Conservation (phyloP, 2,888 invertebrate species). For the Clostera curtula region DNA sequence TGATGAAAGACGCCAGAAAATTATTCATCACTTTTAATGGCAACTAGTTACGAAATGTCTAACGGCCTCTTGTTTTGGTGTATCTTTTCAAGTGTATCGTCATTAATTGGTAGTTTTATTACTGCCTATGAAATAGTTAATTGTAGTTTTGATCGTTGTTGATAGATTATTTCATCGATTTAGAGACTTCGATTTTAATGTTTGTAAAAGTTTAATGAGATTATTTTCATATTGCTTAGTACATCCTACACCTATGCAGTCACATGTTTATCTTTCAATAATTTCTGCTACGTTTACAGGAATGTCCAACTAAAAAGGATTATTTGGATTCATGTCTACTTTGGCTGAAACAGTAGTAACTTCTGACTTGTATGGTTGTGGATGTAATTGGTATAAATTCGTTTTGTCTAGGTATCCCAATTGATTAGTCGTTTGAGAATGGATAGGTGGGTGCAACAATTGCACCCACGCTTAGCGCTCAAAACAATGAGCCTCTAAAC, state of each 20-base stretch:
- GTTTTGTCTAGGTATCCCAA: conserved; percentile 49
- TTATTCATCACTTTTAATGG: conserved; percentile 24
- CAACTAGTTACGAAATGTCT: conserved; percentile 22
- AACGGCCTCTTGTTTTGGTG: conserved; percentile 20
- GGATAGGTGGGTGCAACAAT: conserved; percentile 58
- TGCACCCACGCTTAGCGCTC: conserved; percentile 42
- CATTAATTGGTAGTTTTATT: conserved; percentile 15
- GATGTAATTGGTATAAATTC: conserved; percentile 54
- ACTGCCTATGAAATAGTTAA: conserved; percentile 4
- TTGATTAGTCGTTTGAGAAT: conserved; percentile 42
- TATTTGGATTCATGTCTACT: too few species aligned
- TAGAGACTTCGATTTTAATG: too few species aligned
- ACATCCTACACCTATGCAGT: too few species aligned
- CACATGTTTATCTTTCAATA: too few species aligned
- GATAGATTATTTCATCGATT: conserved; percentile 1
- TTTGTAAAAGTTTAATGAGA: too few species aligned
- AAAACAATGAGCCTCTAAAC: conserved; percentile 51
- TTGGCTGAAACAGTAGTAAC: too few species aligned
- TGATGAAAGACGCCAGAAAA: conserved; percentile 27
- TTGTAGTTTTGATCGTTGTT: neutral
- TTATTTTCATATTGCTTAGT: too few species aligned
- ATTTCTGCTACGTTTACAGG: too few species aligned
- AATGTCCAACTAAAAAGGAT: too few species aligned
- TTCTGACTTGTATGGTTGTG: too few species aligned
- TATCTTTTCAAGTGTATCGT: conserved; percentile 14